Percentiles rank a stretch among this genome's conserved stretches.
Conservation (phyloP, 2,797 vertebrate species). For the Acanthornis magna region DNA sequence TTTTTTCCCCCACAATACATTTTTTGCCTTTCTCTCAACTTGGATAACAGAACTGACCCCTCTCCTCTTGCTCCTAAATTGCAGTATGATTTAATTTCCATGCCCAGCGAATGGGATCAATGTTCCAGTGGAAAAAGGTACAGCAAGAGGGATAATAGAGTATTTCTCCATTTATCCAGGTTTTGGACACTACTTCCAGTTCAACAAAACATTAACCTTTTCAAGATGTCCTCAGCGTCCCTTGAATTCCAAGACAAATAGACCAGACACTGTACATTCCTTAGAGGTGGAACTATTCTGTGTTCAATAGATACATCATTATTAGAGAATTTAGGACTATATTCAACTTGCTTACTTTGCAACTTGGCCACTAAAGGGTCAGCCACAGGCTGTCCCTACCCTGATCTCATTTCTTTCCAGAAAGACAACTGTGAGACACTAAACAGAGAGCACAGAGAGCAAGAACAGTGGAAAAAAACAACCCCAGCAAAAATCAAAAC, state of each 20-base stretch:
- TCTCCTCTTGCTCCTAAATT: neutral
- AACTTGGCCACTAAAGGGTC: neutral
- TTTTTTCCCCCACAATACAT: neutral
- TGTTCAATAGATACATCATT: neutral
- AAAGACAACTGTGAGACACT: neutral
- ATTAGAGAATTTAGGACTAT: neutral
- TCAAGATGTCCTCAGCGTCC: neutral
- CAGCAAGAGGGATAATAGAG: neutral
- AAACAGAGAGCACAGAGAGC: neutral
- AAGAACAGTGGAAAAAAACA: neutral
- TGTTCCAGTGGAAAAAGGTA: neutral
- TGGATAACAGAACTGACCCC: neutral
- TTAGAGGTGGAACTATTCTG: neutral
- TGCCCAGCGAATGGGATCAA: neutral
- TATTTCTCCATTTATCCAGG: neutral
- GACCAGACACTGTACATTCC: neutral
- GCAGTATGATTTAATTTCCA: neutral
- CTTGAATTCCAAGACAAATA: neutral
- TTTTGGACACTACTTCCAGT: neutral
- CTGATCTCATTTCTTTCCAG: neutral
- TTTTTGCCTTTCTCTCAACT: neutral
- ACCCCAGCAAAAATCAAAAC: neutral
- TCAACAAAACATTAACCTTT: neutral
- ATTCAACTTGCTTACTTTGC: neutral
- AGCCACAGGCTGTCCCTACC: neutral